Base-by-base conservation (phyloP, 2,797 vertebrate genomes). In the Cottoperca gobio region DNA sequence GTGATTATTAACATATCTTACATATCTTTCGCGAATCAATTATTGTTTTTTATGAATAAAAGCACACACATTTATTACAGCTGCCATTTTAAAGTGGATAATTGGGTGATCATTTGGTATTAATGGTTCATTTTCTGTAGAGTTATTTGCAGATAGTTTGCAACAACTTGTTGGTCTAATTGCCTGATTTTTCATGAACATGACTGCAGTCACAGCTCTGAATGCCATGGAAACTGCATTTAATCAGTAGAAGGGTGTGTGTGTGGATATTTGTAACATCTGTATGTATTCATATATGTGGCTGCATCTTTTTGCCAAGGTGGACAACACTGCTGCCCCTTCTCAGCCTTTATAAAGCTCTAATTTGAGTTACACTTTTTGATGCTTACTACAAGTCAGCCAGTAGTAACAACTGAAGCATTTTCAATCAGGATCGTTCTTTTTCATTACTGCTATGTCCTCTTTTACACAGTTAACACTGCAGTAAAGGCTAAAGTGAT, bases 371-470 rank as follows among this genome's bases (percentile, higher is more conserved):
- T 23, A 59, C 16, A 17, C 33, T 78, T 61, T 86, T 60, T 70
- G 28, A 71, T 12, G 33, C 31, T 76, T 54, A 46, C 45, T 67
- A 16, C 37, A 55, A 71, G 63, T 55, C 55, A 67, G 37, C 16
- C 39, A 9, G 39, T 50, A 33, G 73, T 72, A 68, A 73, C 70
- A 79, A 74, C 31, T 83, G 43, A 78, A 69, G 50, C 43, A 69
- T 84, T 86, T 86, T 74, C 65, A 82, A 70, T 81, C 53, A 76
- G 70, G 69, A 70, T 45, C 58, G 72, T 67, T 77, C 26, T 79
- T 82, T 86, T 86, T 79, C 62, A 81, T 76, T 77, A 66, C 57
- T 28, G 61, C 67, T 81, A 62, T 83, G 73, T 73, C 67, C 66
- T 82, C 72, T 69, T 53, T 83, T n/a, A n/a, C n/a, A n/a, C n/a